Percentiles rank a stretch among this genome's conserved stretches.
Conservation (phyloP, 2,113 vertebrate genomes). For the Struthidea cinerea region DNA sequence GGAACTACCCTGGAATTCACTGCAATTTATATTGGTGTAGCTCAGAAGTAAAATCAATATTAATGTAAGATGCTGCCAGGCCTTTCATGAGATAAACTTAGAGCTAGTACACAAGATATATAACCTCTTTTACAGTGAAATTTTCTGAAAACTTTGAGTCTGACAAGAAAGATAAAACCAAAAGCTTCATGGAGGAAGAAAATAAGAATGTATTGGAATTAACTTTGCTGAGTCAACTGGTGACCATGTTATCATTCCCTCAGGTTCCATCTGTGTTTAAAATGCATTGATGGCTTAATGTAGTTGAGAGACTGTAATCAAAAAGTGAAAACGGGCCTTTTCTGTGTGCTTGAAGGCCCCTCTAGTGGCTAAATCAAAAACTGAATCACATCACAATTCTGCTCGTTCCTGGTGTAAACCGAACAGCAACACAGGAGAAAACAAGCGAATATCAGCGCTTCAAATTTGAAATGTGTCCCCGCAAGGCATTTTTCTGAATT, state of each 20-base stretch:
- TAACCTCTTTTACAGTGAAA: not conserved
- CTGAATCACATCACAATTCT: accelerated
- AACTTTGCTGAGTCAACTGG: not conserved
- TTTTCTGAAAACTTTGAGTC: not conserved
- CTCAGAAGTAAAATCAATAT: not conserved
- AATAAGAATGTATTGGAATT: not conserved
- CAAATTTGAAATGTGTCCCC: not conserved
- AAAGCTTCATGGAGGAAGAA: not conserved
- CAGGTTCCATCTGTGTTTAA: not conserved
- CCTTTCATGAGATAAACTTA: not conserved
- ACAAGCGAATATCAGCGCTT: accelerated
- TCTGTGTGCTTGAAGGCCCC: not conserved
- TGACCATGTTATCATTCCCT: not conserved
- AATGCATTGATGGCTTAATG: not conserved
- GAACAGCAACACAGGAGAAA: not conserved
- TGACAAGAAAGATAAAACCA: not conserved
- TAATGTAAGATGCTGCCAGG: accelerated
- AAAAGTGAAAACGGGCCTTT: not conserved
- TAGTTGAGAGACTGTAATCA: not conserved
- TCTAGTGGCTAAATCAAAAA: conserved; percentile 29
- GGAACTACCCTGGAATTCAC: not conserved
- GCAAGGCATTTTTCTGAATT: not conserved
- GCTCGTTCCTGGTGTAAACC: not conserved
- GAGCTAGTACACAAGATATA: not conserved
- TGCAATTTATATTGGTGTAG: not conserved